phyloP scores from a whole-genome alignment of 2,797 vertebrate genomes.

The Spea hammondii region DNA sequence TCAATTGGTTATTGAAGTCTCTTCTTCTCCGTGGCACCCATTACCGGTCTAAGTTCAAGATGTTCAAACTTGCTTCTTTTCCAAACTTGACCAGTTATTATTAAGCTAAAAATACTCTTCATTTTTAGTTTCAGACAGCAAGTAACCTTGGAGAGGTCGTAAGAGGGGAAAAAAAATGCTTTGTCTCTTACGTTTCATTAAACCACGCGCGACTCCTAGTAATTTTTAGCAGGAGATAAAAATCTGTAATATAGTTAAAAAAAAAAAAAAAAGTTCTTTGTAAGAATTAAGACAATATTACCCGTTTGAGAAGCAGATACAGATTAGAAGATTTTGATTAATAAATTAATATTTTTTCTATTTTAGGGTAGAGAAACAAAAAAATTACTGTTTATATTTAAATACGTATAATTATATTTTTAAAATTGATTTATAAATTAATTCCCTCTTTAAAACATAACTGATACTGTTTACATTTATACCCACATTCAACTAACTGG shows the following conservation, averaged over 20 bases:
- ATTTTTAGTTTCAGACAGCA: constrained; percentile 49
- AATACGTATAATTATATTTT: no score
- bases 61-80: background rate
- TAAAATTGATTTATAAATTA: no score
- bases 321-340: no score
- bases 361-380: no score
- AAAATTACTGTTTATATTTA: no score
- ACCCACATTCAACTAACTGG: no score
- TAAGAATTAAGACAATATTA: constrained; percentile 28
- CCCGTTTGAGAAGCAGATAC: no score
- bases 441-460: no score
- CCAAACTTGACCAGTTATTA: constrained; percentile 12
- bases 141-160: constrained; percentile 51
- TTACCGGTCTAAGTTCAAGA: background rate
- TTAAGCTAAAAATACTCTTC: constrained; percentile 13
- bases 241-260: constrained; percentile 55
- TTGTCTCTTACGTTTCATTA: constrained; percentile 53
- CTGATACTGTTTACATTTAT: no score
- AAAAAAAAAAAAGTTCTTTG: constrained; percentile 29
- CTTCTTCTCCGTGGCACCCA: background rate
- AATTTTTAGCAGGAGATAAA: constrained; percentile 57
- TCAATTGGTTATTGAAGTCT: background rate
- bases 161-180: constrained; percentile 41
- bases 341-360: no score
- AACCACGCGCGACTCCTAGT: constrained; percentile 41